Conservation (phyloP, 2,888 invertebrate species). For the Oscheius sp. region DNA sequence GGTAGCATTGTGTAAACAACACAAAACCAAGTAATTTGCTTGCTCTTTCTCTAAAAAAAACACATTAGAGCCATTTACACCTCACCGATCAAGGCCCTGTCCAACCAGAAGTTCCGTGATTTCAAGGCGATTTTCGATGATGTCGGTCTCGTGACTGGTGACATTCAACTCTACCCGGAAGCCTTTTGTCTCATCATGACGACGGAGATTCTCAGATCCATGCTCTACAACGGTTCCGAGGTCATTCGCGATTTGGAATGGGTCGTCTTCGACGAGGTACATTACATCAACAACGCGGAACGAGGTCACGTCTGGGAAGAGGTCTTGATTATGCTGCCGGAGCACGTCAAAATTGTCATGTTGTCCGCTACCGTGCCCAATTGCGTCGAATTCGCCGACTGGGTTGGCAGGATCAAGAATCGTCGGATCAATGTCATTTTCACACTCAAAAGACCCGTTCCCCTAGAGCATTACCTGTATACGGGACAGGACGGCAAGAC, state of each 20-base stretch:
- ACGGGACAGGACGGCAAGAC: constrained; percentile 74
- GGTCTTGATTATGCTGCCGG: constrained; percentile 91
- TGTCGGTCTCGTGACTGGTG: constrained; percentile 92
- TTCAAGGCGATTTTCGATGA: constrained; percentile 90
- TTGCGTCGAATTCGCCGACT: constrained; percentile 88
- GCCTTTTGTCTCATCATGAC: constrained; percentile 98
- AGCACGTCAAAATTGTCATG: constrained; percentile 94
- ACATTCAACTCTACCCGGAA: constrained; percentile 92
- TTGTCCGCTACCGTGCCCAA: constrained; percentile 98
- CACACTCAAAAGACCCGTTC: constrained; percentile 92
- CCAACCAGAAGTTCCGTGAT: constrained; percentile 98
- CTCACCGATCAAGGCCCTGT: constrained; percentile 97
- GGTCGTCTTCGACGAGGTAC: constrained; percentile 99
- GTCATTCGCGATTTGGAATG: constrained; percentile 95
- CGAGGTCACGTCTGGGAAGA: constrained; percentile 99
- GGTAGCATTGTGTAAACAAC: constrained; percentile 90
- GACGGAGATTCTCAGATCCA: constrained; percentile 90
- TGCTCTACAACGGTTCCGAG: constrained; percentile 93
- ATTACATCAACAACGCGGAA: constrained; percentile 96
- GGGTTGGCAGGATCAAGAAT: constrained; percentile 79
- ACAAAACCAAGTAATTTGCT: constrained; percentile 61
- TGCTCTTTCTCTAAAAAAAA: background rate
- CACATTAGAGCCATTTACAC: constrained; percentile 83
- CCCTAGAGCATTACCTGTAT: constrained; percentile 88
- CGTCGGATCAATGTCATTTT: constrained; percentile 90